phyloP scores from a whole-genome alignment of 2,797 vertebrate species.

The Salmo trutta region DNA sequence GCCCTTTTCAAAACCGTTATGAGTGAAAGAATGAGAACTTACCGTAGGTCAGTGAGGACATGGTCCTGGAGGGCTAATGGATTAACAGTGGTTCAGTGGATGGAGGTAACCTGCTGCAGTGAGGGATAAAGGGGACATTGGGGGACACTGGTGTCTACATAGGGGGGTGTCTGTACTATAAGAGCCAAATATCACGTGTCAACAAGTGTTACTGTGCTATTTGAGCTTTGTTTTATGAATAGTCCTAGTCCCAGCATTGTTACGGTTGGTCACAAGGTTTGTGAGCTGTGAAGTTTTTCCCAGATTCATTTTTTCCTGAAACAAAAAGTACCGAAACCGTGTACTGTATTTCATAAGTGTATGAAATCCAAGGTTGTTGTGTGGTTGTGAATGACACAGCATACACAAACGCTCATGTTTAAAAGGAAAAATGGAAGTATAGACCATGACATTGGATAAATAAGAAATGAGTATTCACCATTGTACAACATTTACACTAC shows the following conservation, averaged over 20 bases:
- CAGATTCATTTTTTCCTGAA: not conserved
- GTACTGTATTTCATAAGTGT: conserved; percentile 1
- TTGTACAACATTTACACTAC: conserved; percentile 9
- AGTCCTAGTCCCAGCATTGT: not conserved
- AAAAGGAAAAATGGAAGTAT: too few relatives aligned
- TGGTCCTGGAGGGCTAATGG: not conserved
- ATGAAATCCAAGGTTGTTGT: not conserved
- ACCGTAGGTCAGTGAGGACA: not conserved
- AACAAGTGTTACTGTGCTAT: not conserved
- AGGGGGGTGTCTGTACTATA: not conserved
- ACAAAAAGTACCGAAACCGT: not conserved
- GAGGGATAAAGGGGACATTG: too few relatives aligned
- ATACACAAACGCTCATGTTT: not conserved
- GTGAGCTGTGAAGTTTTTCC: not conserved
- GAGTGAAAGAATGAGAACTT: not conserved
- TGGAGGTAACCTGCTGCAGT: not conserved
- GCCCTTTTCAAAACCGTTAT: not conserved
- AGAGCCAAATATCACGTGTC: not conserved
- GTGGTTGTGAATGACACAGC: not conserved
- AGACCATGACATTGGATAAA: not conserved
- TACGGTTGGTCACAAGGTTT: not conserved
- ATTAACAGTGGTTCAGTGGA: too few relatives aligned
- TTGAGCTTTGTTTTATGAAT: not conserved
- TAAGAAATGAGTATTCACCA: conserved; percentile 33
- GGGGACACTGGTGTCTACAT: not conserved